A percentile compares a stretch with the other conserved stretches of the same genome.
phyloP scores from a whole-genome alignment of 2,888 invertebrate species.

The Tiliacea citrago region DNA sequence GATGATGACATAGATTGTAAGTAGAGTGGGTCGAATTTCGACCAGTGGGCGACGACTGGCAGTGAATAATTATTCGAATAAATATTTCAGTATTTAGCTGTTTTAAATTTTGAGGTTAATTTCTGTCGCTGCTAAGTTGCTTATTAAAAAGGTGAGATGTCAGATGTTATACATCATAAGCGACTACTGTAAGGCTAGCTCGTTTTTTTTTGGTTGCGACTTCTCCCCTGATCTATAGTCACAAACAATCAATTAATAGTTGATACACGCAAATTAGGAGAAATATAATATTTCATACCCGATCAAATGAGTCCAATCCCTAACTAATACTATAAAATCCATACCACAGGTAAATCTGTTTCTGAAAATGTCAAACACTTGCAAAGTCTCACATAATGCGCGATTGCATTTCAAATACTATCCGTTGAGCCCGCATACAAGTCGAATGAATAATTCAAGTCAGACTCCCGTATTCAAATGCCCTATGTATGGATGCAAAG shows the following conservation, averaged over 20 bases:
- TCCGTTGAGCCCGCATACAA: slow-evolving; percentile 73
- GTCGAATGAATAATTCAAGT: slow-evolving; percentile 82
- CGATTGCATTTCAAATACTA: slow-evolving; percentile 81
- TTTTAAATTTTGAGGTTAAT: too few relatives aligned
- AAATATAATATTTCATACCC: not conserved
- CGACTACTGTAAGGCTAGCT: too few relatives aligned
- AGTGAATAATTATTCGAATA: too few relatives aligned
- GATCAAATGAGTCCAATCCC: too few relatives aligned
- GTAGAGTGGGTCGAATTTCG: too few relatives aligned
- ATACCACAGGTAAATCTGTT: slow-evolving; percentile 59
- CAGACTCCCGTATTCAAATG: slow-evolving; percentile 67
- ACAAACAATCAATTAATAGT: not conserved
- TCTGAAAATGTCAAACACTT: slow-evolving; percentile 71
- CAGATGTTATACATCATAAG: too few relatives aligned
- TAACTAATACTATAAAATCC: slow-evolving; percentile 42
- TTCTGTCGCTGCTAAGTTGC: too few relatives aligned
- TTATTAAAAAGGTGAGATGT: too few relatives aligned
- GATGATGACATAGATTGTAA: too few relatives aligned
- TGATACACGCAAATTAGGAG: not conserved
- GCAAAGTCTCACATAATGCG: slow-evolving; percentile 80
- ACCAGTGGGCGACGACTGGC: too few relatives aligned
- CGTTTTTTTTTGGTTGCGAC: too few relatives aligned
- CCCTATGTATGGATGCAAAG: slow-evolving; percentile 72
- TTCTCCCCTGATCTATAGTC: not conserved
- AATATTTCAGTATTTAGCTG: too few relatives aligned